Base-by-base conservation (phyloP, 1,140 invertebrate genomes). In the Anastatus disparis region DNA sequence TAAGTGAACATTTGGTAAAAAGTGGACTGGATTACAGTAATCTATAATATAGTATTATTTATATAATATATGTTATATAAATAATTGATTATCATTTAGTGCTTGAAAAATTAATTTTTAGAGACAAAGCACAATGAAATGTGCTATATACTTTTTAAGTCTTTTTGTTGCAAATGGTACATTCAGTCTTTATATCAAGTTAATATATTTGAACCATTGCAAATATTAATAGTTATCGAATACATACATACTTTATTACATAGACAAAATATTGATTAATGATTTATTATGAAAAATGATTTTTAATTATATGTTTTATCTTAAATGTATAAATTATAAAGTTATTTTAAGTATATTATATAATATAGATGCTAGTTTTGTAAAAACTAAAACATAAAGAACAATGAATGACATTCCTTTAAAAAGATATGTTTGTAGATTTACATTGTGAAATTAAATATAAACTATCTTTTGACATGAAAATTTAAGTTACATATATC, bases 401-500 rank as follows among this genome's bases (percentile, higher is more conserved):
- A 58, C 58, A 0, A 9, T 58, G n/a, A 67, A 20, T 6, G 20
- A 69, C 44, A 61, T 59, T 68, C 44, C 65, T 61, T 53, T 53
- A 15, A 3, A 53, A 69, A 61, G 38, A 53, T 56, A 56, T 61
- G 26, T 59, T 58, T 59, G 40, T 59, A 68, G 29, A 59, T 59
- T 38, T 59, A 9, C 13, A 59, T 31, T 20, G 44, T 38, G 35
- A 26, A 53, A n/a, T 62, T 27, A 61, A 22, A 17, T 59, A 26
- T 40, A 59, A 27, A 40, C 22, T 48, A 55, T 3, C 35, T 29
- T 46, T 31, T 56, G 0, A 22, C 7, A 17, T 42, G 27, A n/a
- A 61, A 52, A 40, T 62, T 77, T 65, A 77, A 74, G 82, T 81
- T 6, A 78, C 79, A 58, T 85, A 85, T 38, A 86, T 70, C 56